Conservation (phyloP, 2,113 vertebrate species). For the Zingel zingel region DNA sequence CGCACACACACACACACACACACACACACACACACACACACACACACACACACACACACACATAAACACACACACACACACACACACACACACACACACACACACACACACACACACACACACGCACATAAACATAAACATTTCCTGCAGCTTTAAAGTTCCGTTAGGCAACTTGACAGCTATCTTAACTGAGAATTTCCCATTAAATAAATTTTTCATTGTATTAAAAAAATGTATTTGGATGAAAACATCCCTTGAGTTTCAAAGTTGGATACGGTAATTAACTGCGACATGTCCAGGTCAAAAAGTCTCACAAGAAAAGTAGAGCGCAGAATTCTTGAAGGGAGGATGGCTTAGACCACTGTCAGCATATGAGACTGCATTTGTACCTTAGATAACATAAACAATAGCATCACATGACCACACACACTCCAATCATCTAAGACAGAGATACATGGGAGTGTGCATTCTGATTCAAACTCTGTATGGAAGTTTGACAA, state of each 20-base stretch:
- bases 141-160: slow-evolving; percentile 4
- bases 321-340: slow-evolving; percentile 10
- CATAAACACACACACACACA: not conserved
- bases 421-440: not conserved
- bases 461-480: not conserved
- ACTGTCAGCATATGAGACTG: not conserved
- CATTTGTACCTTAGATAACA: not conserved
- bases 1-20: not conserved
- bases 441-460: not conserved
- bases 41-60: not conserved
- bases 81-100: not conserved
- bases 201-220: slow-evolving; percentile 56
- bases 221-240: slow-evolving; percentile 38
- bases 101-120: not conserved
- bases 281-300: slow-evolving; percentile 48
- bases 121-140: not conserved
- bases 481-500: not conserved
- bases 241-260: slow-evolving; percentile 22
- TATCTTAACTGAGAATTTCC: slow-evolving; percentile 27
- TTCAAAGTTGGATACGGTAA: slow-evolving; percentile 46
- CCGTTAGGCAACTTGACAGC: slow-evolving; percentile 29
- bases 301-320: slow-evolving; percentile 40
- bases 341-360: slow-evolving; percentile 3
- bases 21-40: not conserved
- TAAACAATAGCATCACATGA: not conserved